Percentiles rank a stretch among this genome's conserved stretches.
Evolutionary conservation across 2,113 vertebrate species (phyloP).

Genomic region (Todiramphus saurophagus): DNA sequence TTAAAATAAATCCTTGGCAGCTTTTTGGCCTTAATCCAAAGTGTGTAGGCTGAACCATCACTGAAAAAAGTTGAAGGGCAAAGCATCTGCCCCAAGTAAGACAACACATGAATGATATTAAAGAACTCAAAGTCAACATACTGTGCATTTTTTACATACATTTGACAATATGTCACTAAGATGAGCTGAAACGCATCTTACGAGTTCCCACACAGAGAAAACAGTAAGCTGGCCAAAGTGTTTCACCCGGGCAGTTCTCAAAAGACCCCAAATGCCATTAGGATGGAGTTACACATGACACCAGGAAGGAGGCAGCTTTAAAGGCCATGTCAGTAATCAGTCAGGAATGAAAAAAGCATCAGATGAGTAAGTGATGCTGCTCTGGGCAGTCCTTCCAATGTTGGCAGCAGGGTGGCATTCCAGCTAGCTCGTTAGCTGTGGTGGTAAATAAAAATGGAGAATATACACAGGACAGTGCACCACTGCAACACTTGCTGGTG

Average conservation of each 20-base stretch:
- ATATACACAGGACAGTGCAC: neutral
- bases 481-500: neutral
- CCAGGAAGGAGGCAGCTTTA: neutral
- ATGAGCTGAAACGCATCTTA: neutral
- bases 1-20: neutral
- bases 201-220: neutral
- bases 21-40: neutral
- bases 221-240: accelerated
- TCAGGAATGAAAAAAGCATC: neutral
- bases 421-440: neutral
- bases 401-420: neutral
- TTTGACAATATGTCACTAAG: neutral
- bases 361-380: neutral
- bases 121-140: neutral
- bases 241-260: neutral
- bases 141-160: neutral
- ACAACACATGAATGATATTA: neutral
- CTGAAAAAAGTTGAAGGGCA: neutral
- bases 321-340: neutral
- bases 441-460: neutral
- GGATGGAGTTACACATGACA: neutral
- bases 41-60: neutral
- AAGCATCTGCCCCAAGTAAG: neutral
- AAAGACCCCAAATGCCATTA: neutral
- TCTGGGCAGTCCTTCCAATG: accelerated